Base-by-base conservation (phyloP, 2,113 vertebrate genomes). In the Willisornis vidua region DNA sequence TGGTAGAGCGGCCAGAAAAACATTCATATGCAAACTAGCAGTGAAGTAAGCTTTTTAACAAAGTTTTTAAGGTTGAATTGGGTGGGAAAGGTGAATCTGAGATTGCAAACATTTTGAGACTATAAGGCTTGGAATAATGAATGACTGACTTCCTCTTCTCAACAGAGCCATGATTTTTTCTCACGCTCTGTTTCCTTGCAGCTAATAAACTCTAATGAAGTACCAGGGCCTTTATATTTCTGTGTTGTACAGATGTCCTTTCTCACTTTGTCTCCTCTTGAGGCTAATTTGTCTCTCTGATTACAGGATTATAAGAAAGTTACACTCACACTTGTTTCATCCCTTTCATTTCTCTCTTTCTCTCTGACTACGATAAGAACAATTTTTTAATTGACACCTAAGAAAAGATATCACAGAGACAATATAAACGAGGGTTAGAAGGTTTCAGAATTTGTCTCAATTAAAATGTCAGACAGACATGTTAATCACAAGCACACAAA, bases 121-220 rank as follows among this genome's bases (percentile, higher is more conserved):
- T 62, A 5, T 52, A 85, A 28, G 7, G 33, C 22, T 92, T 55
- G 19, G 43, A 72, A 82, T 87, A 95, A 95, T 90, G 96, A 93
- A 96, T 87, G 35, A 93, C 39, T 54, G 49, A 85, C 80, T 97
- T 94, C 93, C 95, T 95, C 59, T 90, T 90, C 89, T 87, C 70
- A 73, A 67, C 43, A 94, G 83, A 96, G 29, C 58, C n/a, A 25
- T 57, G 31, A 7, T 86, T 96, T 97, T 96, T 82, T 96, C 90
- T 95, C 94, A 94, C 0, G 9, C 62, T 94, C 57, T 63, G 77
- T 92, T 96, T 96, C 89, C 72, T 96, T 88, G 41, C 39, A 94
- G 66, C 90, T 96, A 96, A 96, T 90, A 95, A 96, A 93, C 80
- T 51, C 51, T 91, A 91, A 96, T 72, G 62, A 95, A 95, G 96